phyloP scores from a whole-genome alignment of 2,888 invertebrate genomes.

The Trichopria drosophilae region DNA sequence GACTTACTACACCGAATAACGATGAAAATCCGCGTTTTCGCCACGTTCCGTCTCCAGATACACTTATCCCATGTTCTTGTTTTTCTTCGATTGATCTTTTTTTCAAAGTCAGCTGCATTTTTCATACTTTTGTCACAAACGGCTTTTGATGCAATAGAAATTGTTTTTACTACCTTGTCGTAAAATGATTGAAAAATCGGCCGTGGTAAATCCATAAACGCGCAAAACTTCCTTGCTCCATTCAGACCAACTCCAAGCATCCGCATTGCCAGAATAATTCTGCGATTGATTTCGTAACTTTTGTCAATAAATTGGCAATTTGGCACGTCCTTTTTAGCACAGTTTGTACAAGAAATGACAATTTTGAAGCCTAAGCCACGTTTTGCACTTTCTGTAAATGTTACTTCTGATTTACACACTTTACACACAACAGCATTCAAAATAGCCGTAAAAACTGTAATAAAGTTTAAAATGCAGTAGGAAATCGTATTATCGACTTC shows the following conservation, averaged over 20 bases:
- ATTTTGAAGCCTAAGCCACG: constrained; percentile 37
- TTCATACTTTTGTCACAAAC: constrained; percentile 25
- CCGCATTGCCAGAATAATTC: constrained; percentile 34
- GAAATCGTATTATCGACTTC: constrained; percentile 27
- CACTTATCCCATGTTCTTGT: constrained; percentile 1
- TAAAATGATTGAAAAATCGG: constrained; percentile 31
- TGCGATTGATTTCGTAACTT: constrained; percentile 35
- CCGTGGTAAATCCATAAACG: constrained; percentile 33
- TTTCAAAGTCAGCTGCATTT: constrained; percentile 14
- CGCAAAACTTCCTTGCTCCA: constrained; percentile 32
- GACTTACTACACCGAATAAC: constrained; percentile 10
- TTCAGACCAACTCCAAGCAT: constrained; percentile 31
- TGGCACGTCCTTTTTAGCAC: constrained; percentile 9
- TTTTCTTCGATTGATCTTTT: not conserved
- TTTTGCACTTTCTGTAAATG: constrained; percentile 32
- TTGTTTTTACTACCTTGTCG: constrained; percentile 8
- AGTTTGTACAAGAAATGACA: too few relatives aligned
- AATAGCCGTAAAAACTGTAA: constrained; percentile 33
- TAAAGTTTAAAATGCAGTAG: constrained; percentile 32
- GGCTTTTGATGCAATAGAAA: constrained; percentile 17
- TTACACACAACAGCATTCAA: constrained; percentile 34
- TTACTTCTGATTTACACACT: constrained; percentile 32
- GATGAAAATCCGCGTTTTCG: constrained; percentile 18
- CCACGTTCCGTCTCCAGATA: constrained; percentile 14
- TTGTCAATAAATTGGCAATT: constrained; percentile 10